Conservation (phyloP, 2,888 invertebrate species). For the Eupithecia abbreviata region DNA sequence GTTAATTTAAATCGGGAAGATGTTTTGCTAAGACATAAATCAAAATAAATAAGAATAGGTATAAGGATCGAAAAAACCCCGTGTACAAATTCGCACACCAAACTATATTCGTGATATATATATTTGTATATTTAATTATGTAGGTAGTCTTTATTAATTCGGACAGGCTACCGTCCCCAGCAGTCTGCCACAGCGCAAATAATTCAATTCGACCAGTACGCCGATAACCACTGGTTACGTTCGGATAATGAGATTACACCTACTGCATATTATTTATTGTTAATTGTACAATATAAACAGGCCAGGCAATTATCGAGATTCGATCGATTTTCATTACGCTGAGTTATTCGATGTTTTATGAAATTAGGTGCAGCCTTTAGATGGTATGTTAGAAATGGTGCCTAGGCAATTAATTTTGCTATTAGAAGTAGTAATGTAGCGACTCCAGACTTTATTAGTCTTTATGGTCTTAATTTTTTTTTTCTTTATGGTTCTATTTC, state of each 20-base stretch:
- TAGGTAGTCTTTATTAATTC: not conserved
- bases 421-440: not conserved
- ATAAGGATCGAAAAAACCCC: too few species aligned
- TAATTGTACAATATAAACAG: slow-evolving; percentile 54
- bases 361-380: slow-evolving; percentile 51
- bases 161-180: not conserved
- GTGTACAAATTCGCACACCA: not conserved
- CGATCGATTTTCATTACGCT: slow-evolving; percentile 48
- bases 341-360: slow-evolving; percentile 48
- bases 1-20: too few species aligned
- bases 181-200: slow-evolving; percentile 22
- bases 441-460: not conserved
- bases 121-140: not conserved
- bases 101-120: not conserved
- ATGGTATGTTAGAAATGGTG: slow-evolving; percentile 29
- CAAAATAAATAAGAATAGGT: too few species aligned
- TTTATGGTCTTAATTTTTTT: not conserved
- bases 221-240: slow-evolving; percentile 34
- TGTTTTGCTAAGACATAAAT: too few species aligned
- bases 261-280: slow-evolving; percentile 53
- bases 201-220: slow-evolving; percentile 32
- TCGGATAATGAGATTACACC: slow-evolving; percentile 53
- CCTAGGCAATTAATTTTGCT: slow-evolving; percentile 1
- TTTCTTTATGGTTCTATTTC: not conserved
- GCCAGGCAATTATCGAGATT: slow-evolving; percentile 53